Conservation (phyloP, 1,140 invertebrate species). For the Leptinotarsa lineolata region DNA sequence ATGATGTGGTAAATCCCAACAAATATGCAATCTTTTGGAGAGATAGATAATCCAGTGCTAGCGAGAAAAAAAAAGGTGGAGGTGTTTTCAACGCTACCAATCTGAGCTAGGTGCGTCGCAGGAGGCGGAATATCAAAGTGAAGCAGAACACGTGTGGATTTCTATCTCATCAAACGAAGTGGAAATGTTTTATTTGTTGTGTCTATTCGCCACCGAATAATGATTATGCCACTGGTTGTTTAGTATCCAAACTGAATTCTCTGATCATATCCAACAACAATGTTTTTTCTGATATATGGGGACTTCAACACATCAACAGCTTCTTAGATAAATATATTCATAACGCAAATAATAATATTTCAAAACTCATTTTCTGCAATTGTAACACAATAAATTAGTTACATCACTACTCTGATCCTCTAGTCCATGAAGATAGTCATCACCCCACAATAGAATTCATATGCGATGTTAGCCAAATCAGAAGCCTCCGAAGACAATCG, state of each 20-base stretch:
- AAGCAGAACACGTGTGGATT: not conserved
- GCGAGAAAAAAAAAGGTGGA: not conserved
- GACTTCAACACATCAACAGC: no score
- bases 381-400: not conserved
- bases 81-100: no score
- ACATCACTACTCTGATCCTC: not conserved
- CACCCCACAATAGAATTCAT: not conserved
- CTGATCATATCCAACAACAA: not conserved
- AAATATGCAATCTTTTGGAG: not conserved
- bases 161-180: no score
- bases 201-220: not conserved
- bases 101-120: not conserved
- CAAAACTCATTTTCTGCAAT: no score
- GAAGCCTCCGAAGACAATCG: not conserved
- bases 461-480: not conserved
- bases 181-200: no score
- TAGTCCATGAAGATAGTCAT: not conserved
- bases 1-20: not conserved
- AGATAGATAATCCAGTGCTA: not conserved
- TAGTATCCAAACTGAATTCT: no score
- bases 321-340: no score
- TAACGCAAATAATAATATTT: no score
- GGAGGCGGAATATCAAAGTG: not conserved
- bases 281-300: not conserved
- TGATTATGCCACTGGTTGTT: not conserved